These are phyloP conservation scores for Diorhabda sublineata DNA, from an alignment of 1,140 invertebrate species.

Conservation along the genomic window DNA sequence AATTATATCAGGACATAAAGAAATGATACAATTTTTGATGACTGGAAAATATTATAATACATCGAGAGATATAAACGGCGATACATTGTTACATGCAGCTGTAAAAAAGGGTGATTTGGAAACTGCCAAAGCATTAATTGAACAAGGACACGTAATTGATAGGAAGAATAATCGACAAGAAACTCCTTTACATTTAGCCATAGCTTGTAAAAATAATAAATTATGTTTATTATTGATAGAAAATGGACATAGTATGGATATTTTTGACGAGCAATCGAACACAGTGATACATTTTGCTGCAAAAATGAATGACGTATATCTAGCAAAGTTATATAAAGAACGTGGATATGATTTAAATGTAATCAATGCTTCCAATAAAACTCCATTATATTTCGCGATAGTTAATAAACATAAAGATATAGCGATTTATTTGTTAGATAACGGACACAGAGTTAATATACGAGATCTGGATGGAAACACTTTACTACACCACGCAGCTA, in stretches of 20 bases:
- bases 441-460: not conserved
- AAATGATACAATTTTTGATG: too few relatives aligned
- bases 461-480: not conserved
- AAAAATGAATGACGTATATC: not conserved
- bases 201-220: not conserved
- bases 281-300: not conserved
- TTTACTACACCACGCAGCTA: not conserved
- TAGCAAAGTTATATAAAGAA: too few relatives aligned
- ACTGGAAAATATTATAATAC: too few relatives aligned
- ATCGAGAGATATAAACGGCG: not conserved
- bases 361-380: too few relatives aligned
- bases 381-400: too few relatives aligned
- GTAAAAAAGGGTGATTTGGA: not conserved
- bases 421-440: not conserved
- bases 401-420: too few relatives aligned
- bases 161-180: not conserved
- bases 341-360: too few relatives aligned
- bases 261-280: not conserved
- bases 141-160: not conserved
- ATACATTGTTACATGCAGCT: not conserved
- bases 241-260: not conserved
- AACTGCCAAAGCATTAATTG: not conserved
- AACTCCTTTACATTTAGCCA: not conserved
- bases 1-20: too few relatives aligned
- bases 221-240: not conserved